Conservation (phyloP, 2,797 vertebrate species). For the Oreochromis mossambicus region DNA sequence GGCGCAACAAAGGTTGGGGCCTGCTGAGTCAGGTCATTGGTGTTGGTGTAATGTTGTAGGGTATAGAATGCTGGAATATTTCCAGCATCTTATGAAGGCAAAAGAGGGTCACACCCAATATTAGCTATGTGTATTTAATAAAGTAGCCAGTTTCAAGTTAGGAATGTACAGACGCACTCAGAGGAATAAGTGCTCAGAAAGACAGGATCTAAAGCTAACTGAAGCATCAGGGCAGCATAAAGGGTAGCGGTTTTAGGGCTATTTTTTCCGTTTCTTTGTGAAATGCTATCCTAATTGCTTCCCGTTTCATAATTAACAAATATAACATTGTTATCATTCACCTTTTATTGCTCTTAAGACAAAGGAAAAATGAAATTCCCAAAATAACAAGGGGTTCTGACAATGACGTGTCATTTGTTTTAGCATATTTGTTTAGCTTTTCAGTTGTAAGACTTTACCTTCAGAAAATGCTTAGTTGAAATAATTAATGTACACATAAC, state of each 20-base stretch:
- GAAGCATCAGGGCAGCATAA: accelerated
- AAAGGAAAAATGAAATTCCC: not conserved
- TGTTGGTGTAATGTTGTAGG: not conserved
- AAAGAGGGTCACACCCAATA: not conserved
- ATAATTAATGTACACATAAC: not conserved
- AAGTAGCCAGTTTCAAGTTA: not conserved
- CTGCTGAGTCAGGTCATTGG: not conserved
- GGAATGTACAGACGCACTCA: accelerated
- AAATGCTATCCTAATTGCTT: not conserved
- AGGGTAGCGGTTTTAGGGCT: accelerated
- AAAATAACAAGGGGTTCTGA: not conserved
- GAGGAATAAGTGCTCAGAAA: not conserved
- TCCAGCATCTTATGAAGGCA: not conserved
- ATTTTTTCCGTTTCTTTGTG: not conserved
- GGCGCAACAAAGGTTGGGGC: not conserved
- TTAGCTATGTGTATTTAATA: not conserved
- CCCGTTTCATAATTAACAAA: not conserved
- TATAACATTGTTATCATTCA: not conserved
- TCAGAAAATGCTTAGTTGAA: not conserved
- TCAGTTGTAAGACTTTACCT: not conserved
- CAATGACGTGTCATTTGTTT: not conserved
- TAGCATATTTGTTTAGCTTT: not conserved
- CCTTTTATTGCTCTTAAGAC: not conserved
- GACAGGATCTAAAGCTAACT: not conserved
- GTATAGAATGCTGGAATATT: not conserved